These are phyloP conservation scores for Pomatorhinus ruficollis DNA, from an alignment of 2,113 vertebrate genomes.

Conservation along the genomic window DNA sequence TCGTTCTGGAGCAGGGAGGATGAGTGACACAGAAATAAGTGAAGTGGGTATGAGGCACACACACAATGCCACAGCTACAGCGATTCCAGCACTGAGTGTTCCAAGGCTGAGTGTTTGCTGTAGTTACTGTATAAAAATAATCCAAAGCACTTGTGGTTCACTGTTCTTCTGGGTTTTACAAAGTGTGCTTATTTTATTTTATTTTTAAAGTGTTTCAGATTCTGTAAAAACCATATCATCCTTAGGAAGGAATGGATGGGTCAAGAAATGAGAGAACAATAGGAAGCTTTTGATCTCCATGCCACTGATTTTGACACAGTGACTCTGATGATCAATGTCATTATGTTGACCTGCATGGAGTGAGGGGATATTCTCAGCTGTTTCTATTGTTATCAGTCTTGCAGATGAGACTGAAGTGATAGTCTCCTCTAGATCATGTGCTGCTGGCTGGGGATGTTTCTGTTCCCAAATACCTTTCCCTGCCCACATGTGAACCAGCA, in stretches of 20 bases:
- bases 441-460: not conserved
- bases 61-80: not conserved
- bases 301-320: not conserved
- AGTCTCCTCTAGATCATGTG: not conserved
- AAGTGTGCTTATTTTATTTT: not conserved
- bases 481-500: rapidly evolving
- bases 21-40: constrained; percentile 19
- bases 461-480: not conserved
- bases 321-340: not conserved
- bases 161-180: not conserved
- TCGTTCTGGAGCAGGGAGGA: not conserved
- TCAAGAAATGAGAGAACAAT: not conserved
- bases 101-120: not conserved
- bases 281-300: not conserved
- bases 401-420: not conserved
- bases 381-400: not conserved
- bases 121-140: not conserved
- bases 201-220: not conserved
- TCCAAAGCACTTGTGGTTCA: not conserved
- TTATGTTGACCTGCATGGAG: not conserved
- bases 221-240: not conserved
- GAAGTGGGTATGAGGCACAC: not conserved
- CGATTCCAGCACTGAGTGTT: not conserved
- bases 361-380: not conserved
- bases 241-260: not conserved